phyloP scores from a whole-genome alignment of 2,113 vertebrate genomes.

The Nothocercus julius region DNA sequence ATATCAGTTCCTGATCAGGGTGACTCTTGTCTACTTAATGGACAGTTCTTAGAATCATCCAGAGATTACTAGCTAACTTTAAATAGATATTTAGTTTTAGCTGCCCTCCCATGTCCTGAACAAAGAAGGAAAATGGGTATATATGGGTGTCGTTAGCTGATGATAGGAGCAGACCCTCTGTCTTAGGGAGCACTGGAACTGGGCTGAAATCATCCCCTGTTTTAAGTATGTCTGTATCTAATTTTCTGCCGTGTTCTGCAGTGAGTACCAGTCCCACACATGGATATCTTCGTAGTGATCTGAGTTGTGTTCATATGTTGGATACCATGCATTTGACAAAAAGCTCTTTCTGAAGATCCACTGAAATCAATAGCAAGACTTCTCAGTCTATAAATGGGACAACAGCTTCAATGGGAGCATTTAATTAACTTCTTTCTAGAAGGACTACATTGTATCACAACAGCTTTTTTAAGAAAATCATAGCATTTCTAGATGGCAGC shows the following conservation, averaged over 20 bases:
- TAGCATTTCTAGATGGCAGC: background rate
- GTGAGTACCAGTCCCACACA: background rate
- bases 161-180: background rate
- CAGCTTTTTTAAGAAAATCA: background rate
- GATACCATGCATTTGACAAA: background rate
- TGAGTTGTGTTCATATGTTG: background rate
- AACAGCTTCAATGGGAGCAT: background rate
- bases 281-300: background rate
- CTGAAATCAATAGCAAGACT: background rate
- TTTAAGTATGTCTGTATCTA: background rate
- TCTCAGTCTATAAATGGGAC: background rate
- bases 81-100: background rate
- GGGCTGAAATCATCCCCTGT: background rate
- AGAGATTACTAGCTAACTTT: background rate
- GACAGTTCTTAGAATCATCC: background rate
- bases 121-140: background rate
- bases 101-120: rapidly evolving
- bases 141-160: background rate
- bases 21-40: background rate
- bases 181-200: background rate
- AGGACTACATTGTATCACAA: background rate
- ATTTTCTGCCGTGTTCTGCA: background rate
- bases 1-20: background rate
- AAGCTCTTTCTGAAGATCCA: background rate
- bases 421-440: background rate